Base-by-base conservation (phyloP, 2,888 invertebrate species). In the Sphinx pinastri region DNA sequence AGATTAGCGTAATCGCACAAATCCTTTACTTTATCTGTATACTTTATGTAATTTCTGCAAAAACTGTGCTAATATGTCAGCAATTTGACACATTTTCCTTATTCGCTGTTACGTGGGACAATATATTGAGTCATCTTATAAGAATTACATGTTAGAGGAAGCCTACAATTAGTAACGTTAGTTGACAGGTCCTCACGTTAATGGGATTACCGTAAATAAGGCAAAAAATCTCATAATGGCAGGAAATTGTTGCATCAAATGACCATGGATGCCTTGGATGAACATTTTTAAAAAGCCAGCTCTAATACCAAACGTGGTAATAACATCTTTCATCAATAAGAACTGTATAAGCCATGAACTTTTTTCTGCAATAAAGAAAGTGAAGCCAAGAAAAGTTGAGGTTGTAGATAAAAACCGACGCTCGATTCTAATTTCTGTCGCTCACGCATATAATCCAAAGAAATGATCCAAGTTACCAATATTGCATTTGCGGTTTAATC, bases 71-170 rank as follows among this genome's bases (percentile, higher is more conserved):
- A 47, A 47, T 47, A 63, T 63, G 13, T 60, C 45, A 60, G 19
- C 16, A 16, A 47, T 47, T 60, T 6, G 19, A 47, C 12, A 49
- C 13, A 63, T 49, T 63, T 63, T 63, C 63, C 63, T 63, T 45
- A 45, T 45, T 60, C 16, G 60, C 19, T 47, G 16, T 38, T 16
- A 63, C 19, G 45, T 60, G 45, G 16, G n/a, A 10, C 4, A 54
- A 4, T 25, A 57, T 59, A 60, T 19, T 63, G 63, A 63, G 63
- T 63, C 63, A 63, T 63, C 19, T 16, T 47, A 63, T 14, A 49
- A 47, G 19, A 16, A 45, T 59, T 58, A 25, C 14, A 45, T 63
- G 49, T 25, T 47, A 8, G 19, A 63, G 63, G 63, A 63, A 49
- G 49, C 49, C 19, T 1, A 63, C 63, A 11, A 63, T 63, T 63